Base-by-base conservation (phyloP, 2,113 vertebrate species). In the Cyprinus carpio region DNA sequence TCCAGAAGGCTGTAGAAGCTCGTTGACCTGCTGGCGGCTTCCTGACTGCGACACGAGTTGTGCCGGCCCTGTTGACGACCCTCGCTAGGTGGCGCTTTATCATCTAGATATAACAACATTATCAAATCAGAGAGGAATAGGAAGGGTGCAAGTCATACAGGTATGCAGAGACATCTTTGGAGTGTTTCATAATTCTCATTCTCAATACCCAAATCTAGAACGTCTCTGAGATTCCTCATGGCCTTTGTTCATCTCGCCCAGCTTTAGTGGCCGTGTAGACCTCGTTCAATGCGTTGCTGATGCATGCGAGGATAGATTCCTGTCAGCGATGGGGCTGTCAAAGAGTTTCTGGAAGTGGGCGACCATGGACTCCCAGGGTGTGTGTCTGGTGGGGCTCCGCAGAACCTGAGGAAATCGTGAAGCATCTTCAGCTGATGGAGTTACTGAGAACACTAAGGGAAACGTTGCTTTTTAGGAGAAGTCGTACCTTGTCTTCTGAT, bases 321-420 rank as follows among this genome's bases (percentile, higher is more conserved):
- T 6, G 81, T 93, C 82, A 97, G 87, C 64, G 95, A 96, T 69
- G 83, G 90, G 10, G 96, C 95, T n/a, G 4, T 97, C 97, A 90
- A 98, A 98, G 81, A 98, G 72, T 89, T 95, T 96, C 93, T 97
- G 96, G 88, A 99, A 98, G 90, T 98, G 97, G 74, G 93, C 93
- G 54, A 99, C 95, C 83, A 97, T 96, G 37, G 95, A 93, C 77
- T 89, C n/a, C 91, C 88, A 98, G 92, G 4, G n/a, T n/a, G 93
- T 93, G 85, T 94, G 86, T 20, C 92, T 89, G 13, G 96, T 94
- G 0, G 92, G 92, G 7, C 87, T 91, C 34, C 88, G 90, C 84
- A 89, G 91, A 60, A 90, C 92, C 97, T 98, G 86, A 25, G 77
- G 86, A 85, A 88, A 54, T 88, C 46, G 75, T 6, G 86, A n/a